Evolutionary conservation across 2,113 vertebrate species (phyloP).

Genomic region (Caranx ignobilis): DNA sequence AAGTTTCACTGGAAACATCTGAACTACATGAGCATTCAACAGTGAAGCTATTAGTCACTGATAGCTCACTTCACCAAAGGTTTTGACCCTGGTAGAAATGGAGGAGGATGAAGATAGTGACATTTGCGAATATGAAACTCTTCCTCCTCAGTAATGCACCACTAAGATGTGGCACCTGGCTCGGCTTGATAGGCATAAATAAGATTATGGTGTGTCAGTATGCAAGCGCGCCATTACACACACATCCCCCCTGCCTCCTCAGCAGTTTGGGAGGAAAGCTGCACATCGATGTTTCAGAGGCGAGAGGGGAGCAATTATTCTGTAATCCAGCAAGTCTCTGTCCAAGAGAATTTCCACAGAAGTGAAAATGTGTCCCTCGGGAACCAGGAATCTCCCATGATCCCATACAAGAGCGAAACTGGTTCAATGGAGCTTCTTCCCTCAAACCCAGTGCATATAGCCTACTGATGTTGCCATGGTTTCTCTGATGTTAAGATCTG

Average conservation of each 20-base stretch:
- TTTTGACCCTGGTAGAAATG: conserved; percentile 12
- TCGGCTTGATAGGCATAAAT: conserved; percentile 50
- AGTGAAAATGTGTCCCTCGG: conserved; percentile 49
- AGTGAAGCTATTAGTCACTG: conserved; percentile 34
- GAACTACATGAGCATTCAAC: conserved; percentile 1
- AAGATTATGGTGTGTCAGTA: conserved; percentile 46
- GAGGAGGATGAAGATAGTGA: neutral
- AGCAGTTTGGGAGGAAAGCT: conserved; percentile 65
- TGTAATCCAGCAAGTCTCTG: conserved; percentile 39
- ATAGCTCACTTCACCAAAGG: conserved; percentile 16
- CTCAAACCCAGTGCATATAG: neutral
- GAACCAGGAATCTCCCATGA: conserved; percentile 32
- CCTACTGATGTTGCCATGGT: neutral
- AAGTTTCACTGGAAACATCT: conserved; percentile 5
- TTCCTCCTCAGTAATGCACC: conserved; percentile 33
- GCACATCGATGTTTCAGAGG: conserved; percentile 55
- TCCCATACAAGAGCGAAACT: neutral
- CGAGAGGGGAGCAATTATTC: conserved; percentile 57
- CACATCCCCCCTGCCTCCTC: conserved; percentile 48
- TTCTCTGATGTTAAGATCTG: neutral
- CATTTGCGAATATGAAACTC: neutral
- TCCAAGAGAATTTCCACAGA: conserved; percentile 56
- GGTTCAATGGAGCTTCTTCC: neutral
- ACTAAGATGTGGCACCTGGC: conserved; percentile 59
- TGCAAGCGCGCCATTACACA: conserved; percentile 2